Conservation (phyloP, 2,113 vertebrate species). For the Archocentrus centrarchus region DNA sequence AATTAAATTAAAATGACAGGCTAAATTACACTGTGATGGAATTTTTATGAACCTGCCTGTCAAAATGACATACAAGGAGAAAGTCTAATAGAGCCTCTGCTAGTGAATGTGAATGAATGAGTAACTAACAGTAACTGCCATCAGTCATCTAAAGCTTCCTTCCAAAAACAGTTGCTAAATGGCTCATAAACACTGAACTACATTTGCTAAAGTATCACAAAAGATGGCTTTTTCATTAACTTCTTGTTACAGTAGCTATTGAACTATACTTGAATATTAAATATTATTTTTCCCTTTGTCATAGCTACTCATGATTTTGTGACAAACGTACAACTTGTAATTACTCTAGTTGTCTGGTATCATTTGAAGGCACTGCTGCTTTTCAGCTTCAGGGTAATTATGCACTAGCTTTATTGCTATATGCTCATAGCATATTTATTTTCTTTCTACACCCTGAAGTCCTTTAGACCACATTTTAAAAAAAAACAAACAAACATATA, state of each 20-base stretch:
- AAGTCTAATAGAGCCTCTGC: not conserved
- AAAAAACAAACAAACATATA: not conserved
- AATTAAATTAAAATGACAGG: not conserved
- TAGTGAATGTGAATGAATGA: not conserved
- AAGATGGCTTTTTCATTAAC: not conserved
- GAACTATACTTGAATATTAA: not conserved
- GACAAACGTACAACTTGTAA: not conserved
- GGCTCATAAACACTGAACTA: not conserved
- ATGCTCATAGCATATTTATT: not conserved
- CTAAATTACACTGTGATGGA: not conserved
- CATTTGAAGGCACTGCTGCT: not conserved
- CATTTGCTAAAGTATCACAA: not conserved
- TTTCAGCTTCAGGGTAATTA: not conserved
- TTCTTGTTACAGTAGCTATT: not conserved
- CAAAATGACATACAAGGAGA: not conserved
- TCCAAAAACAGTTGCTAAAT: not conserved
- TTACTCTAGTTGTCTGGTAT: not conserved
- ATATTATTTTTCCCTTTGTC: not conserved
- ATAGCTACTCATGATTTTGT: not conserved
- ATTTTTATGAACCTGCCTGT: not conserved
- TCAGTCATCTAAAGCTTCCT: not conserved
- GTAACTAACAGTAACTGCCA: not conserved
- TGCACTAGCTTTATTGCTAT: not conserved
- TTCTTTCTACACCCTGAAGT: not conserved
- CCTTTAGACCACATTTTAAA: not conserved